These are phyloP conservation scores for Sparidentex hasta DNA, from an alignment of 2,797 vertebrate genomes.

Conservation along the genomic window DNA sequence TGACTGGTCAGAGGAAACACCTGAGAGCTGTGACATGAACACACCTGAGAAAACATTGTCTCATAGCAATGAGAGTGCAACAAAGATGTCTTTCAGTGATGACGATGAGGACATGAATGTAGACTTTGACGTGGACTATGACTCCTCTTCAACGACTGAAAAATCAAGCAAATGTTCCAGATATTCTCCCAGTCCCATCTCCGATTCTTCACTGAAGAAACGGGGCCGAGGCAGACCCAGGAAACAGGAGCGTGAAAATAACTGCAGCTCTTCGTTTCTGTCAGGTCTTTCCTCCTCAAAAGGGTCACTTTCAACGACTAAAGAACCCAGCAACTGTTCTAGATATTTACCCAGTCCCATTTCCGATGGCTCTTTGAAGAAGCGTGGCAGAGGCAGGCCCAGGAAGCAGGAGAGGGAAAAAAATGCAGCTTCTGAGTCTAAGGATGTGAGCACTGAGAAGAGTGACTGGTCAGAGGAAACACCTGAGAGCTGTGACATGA, in stretches of 20 bases:
- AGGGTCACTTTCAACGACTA: neutral
- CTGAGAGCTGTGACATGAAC: neutral
- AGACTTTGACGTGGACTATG: slow-evolving; percentile 57
- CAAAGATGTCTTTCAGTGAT: slow-evolving; percentile 39
- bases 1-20: slow-evolving; percentile 31
- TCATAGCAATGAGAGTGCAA: rapidly evolving
- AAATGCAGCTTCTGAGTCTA: neutral
- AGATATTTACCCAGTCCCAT: too few relatives aligned
- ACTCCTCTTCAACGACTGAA: neutral
- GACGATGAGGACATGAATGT: slow-evolving; percentile 55
- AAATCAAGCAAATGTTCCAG: too few relatives aligned
- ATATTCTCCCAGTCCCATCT: too few relatives aligned
- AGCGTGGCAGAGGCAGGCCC: neutral
- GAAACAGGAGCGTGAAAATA: too few relatives aligned
- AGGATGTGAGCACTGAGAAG: slow-evolving; percentile 65
- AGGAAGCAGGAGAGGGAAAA: neutral
- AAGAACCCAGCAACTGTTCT: neutral
- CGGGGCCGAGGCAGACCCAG: too few relatives aligned
- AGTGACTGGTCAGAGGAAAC: slow-evolving; percentile 44
- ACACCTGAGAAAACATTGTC: neutral
- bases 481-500: neutral
- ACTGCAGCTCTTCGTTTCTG: too few relatives aligned
- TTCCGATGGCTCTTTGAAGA: neutral
- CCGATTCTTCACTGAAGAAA: too few relatives aligned
- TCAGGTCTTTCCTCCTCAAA: neutral